A percentile compares a stretch with the other conserved stretches of the same genome.
Evolutionary conservation across 2,888 invertebrate species (phyloP).

Genomic region (Chouioia cunea): DNA sequence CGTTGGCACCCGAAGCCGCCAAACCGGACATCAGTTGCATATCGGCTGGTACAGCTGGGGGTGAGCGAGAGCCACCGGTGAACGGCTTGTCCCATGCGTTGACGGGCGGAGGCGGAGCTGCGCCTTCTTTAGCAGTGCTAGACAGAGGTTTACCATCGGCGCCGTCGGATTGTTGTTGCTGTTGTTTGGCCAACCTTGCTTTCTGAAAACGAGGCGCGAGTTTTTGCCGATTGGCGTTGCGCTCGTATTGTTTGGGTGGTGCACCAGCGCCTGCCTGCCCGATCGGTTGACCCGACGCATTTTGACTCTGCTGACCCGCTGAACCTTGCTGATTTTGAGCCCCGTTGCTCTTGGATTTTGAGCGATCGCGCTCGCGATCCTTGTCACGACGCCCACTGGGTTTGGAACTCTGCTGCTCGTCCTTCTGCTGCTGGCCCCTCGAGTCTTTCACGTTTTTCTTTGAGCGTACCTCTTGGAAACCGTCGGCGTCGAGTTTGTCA

Average conservation of each 20-base stretch:
- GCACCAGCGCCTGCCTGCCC: conserved; percentile 69
- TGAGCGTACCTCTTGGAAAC: conserved; percentile 88
- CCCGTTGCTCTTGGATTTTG: conserved; percentile 63
- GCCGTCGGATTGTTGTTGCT: conserved; percentile 69
- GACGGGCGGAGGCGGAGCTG: conserved; percentile 78
- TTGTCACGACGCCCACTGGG: conserved; percentile 58
- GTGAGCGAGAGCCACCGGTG: conserved; percentile 69
- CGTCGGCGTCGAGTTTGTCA: conserved; percentile 73
- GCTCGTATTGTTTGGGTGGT: conserved; percentile 61
- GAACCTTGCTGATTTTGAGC: conserved; percentile 51
- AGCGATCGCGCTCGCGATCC: conserved; percentile 62
- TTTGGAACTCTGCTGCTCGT: conserved; percentile 55
- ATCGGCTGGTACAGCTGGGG: conserved; percentile 55
- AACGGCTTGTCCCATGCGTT: conserved; percentile 92
- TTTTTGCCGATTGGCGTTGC: conserved; percentile 46
- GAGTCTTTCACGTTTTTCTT: conserved; percentile 81
- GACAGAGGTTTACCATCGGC: conserved; percentile 33
- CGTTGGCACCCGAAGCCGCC: conserved; percentile 49
- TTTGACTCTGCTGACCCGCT: conserved; percentile 64
- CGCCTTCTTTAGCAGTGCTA: conserved; percentile 60
- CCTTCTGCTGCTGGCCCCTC: conserved; percentile 66
- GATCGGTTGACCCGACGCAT: conserved; percentile 71
- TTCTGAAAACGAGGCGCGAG: conserved; percentile 84
- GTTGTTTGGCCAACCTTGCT: conserved; percentile 74
- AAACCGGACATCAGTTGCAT: conserved; percentile 62